Percentiles rank a stretch among this genome's conserved stretches.
Conservation (phyloP, 1,140 invertebrate genomes). For the Drosophila ficusphila region DNA sequence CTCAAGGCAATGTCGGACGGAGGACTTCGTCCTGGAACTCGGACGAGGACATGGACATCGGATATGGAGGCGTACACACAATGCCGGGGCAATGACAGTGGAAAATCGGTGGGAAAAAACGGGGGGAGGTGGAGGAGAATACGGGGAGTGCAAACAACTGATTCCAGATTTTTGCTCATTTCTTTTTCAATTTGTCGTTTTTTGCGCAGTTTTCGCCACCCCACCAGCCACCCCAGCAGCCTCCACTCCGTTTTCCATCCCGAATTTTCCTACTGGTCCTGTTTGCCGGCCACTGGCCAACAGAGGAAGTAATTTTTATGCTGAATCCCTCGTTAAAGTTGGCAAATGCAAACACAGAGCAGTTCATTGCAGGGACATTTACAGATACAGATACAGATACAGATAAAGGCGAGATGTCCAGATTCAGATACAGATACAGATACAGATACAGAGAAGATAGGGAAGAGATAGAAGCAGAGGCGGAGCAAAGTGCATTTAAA, state of each 20-base stretch:
- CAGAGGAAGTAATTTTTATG: slow-evolving; percentile 74
- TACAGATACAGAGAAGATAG: slow-evolving; percentile 13
- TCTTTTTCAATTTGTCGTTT: slow-evolving; percentile 78
- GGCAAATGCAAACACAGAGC: slow-evolving; percentile 54
- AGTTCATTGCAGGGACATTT: slow-evolving; percentile 13
- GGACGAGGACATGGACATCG: slow-evolving; percentile 32
- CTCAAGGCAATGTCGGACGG: slow-evolving; percentile 61
- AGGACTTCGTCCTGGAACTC: slow-evolving; percentile 30
- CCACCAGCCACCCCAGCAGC: too few relatives aligned
- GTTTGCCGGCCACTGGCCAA: slow-evolving; percentile 62
- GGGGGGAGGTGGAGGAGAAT: neutral
- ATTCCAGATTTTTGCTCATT: slow-evolving; percentile 74
- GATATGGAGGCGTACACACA: slow-evolving; percentile 37
- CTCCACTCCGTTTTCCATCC: slow-evolving; percentile 15
- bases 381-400: slow-evolving; percentile 19
- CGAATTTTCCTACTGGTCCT: slow-evolving; percentile 18
- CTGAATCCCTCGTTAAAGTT: slow-evolving; percentile 70
- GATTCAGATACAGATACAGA: slow-evolving; percentile 10
- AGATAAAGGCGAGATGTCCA: neutral
- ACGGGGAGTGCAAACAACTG: slow-evolving; percentile 64
- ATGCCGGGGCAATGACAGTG: slow-evolving; percentile 40
- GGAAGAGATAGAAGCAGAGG: slow-evolving; percentile 16
- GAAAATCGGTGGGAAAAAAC: neutral
- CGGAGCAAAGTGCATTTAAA: slow-evolving; percentile 62
- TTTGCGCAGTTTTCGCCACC: slow-evolving; percentile 72